Evolutionary conservation across 2,797 vertebrate species (phyloP), one percentile per base, ranked within the genome.

Genomic region (Xyrichtys novacula): DNA sequence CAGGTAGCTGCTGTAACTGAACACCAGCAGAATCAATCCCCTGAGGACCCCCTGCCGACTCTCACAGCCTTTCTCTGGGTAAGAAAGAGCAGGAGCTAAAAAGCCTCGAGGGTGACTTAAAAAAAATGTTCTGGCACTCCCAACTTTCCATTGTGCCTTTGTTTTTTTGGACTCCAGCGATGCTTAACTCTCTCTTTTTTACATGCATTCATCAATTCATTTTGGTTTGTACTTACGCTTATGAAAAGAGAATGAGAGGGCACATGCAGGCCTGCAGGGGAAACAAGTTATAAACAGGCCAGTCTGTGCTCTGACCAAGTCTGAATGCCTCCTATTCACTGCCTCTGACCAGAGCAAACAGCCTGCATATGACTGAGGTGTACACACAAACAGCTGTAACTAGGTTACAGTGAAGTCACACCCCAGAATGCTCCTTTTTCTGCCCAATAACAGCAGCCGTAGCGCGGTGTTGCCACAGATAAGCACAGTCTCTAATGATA

Each of bases 241-340:
- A 9, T 66, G 49, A 17, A 42, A 15, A 42, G 48, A 63, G 62
- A 15, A 32, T 0, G 19, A 57, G 19, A 40, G 53, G 6, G 7
- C 26, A 26, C 28, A 20, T 4, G 44, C 63, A 69, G 49, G 61
- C 49, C 80, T 64, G 67, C 25, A 28, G 57, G 65, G 53, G 15
- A 52, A 78, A 69, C 56, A 62, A 61, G 58, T 19, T 42, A 28
- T 16, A 32, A 42, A 60, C 53, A 62, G 59, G 29, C 38, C 70
- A 56, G 69, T 49, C 9, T 55, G 25, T 54, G 23, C n/a, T 20
- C 39, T 66, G 39, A 70, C 73, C 78, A 83, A 82, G 6, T 55
- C 70, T 92, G 87, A 91, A 91, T 85, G 82, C n/a, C 84, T 82
- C 22, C 85, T 58, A 91, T 91, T 91, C 89, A 90, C 55, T 46